These are phyloP conservation scores for Malachius bipustulatus DNA, from an alignment of 2,888 invertebrate species.

Conservation along the genomic window DNA sequence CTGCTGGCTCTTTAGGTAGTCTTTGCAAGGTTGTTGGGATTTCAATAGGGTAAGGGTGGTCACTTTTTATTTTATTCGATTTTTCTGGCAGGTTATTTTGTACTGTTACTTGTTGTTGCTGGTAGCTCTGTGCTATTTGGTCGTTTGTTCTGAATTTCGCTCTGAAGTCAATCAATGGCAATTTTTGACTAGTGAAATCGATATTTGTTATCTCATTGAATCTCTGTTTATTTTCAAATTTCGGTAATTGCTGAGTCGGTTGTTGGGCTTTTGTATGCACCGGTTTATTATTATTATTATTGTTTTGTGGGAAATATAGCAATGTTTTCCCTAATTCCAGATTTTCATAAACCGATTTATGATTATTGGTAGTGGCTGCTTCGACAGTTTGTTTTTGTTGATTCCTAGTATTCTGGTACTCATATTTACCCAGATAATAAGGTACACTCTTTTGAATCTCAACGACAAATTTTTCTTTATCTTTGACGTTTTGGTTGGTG, in stretches of 20 bases:
- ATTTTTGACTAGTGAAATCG: slow-evolving; percentile 15
- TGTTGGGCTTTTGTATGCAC: slow-evolving; percentile 15
- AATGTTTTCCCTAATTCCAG: slow-evolving; percentile 38
- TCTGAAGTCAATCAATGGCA: slow-evolving; percentile 15
- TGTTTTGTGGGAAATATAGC: slow-evolving; percentile 20
- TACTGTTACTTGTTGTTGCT: slow-evolving; percentile 20
- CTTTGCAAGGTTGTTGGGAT: no score
- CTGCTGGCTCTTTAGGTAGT: no score
- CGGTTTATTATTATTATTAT: slow-evolving; percentile 27
- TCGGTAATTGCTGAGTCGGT: slow-evolving; percentile 17
- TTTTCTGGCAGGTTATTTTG: slow-evolving; percentile 31
- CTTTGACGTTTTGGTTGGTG: slow-evolving; percentile 22
- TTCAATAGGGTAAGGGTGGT: slow-evolving; percentile 40
- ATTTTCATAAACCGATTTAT: slow-evolving; percentile 36
- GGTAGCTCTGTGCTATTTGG: slow-evolving; percentile 22
- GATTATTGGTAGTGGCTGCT: slow-evolving; percentile 15
- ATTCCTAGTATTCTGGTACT: slow-evolving; percentile 36
- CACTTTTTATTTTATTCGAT: slow-evolving; percentile 37
- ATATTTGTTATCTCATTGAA: slow-evolving; percentile 15
- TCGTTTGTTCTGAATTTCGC: slow-evolving; percentile 19
- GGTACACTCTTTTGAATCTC: slow-evolving; percentile 56
- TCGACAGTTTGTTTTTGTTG: slow-evolving; percentile 26
- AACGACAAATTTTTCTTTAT: slow-evolving; percentile 40
- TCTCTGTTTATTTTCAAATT: slow-evolving; percentile 13
- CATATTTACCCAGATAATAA: slow-evolving; percentile 38